These are phyloP conservation scores for Cyclophora punctaria DNA, from an alignment of 2,888 invertebrate species.

Conservation along the genomic window DNA sequence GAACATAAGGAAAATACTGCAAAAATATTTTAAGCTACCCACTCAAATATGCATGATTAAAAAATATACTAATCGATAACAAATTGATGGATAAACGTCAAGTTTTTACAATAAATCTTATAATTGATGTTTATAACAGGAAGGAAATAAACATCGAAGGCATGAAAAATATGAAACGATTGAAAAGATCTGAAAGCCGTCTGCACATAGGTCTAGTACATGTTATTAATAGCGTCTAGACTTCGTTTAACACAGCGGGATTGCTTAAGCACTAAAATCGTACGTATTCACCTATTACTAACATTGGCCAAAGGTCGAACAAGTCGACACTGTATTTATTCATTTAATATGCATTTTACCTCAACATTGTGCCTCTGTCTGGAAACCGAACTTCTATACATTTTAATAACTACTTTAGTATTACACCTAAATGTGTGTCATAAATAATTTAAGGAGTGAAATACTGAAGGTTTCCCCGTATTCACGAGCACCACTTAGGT, in stretches of 20 bases:
- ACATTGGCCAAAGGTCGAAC: constrained; percentile 24
- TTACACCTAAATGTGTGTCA: too few relatives aligned
- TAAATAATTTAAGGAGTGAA: too few relatives aligned
- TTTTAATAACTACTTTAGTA: too few relatives aligned
- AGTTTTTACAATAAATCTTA: too few relatives aligned
- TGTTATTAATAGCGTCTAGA: constrained; percentile 40
- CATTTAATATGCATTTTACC: too few relatives aligned
- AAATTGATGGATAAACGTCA: too few relatives aligned
- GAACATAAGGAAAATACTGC: too few relatives aligned
- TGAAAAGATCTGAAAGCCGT: constrained; percentile 22
- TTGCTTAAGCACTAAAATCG: constrained; percentile 23
- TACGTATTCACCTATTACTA: constrained; percentile 17
- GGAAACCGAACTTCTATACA: neutral
- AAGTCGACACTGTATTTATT: constrained; percentile 1
- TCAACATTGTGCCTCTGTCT: constrained; percentile 2
- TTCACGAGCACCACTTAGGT: too few relatives aligned
- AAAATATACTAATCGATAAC: too few relatives aligned
- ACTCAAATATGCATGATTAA: too few relatives aligned
- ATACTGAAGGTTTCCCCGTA: too few relatives aligned
- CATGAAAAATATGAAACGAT: constrained; percentile 22
- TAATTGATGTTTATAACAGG: neutral
- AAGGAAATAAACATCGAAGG: constrained; percentile 3
- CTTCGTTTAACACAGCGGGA: constrained; percentile 33
- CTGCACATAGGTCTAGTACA: constrained; percentile 24
- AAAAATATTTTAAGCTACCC: too few relatives aligned